A percentile compares a stretch with the other conserved stretches of the same genome.
Conservation (phyloP, 2,797 vertebrate genomes). For the Tadarida brasiliensis region DNA sequence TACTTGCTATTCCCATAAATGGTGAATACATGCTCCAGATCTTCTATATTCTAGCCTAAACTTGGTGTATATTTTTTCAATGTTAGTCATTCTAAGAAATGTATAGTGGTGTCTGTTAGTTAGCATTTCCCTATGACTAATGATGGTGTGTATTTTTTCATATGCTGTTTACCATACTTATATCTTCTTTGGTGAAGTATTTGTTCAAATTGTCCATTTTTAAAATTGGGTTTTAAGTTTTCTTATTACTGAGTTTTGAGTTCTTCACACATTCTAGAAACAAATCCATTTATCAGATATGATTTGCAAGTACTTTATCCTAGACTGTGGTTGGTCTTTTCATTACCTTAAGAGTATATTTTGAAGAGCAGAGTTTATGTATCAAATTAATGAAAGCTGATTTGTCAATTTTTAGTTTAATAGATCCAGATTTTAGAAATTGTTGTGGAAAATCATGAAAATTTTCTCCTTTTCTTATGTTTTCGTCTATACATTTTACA, state of each 20-base stretch:
- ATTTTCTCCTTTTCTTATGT: not conserved
- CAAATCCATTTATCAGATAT: not conserved
- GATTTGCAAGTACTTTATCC: not conserved
- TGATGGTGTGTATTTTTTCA: not conserved
- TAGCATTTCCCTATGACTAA: not conserved
- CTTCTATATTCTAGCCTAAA: not conserved
- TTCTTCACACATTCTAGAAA: not conserved
- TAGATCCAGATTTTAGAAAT: not conserved
- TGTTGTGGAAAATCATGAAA: not conserved
- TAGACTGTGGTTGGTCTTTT: not conserved
- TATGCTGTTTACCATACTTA: not conserved
- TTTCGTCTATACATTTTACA: slow-evolving; percentile 9
- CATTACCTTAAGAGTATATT: not conserved
- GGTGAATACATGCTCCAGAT: not conserved
- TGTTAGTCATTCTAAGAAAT: not conserved
- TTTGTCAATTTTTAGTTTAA: not conserved
- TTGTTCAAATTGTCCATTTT: not conserved
- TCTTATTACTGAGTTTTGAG: not conserved
- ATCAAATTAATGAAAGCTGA: not conserved
- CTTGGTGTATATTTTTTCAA: not conserved
- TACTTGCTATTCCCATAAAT: not conserved
- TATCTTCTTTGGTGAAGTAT: not conserved
- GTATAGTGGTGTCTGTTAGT: not conserved
- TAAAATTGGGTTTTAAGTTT: not conserved
- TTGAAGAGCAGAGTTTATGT: not conserved